These are phyloP conservation scores for Oscheius sp. DNA, from an alignment of 2,888 invertebrate genomes.

Conservation along the genomic window DNA sequence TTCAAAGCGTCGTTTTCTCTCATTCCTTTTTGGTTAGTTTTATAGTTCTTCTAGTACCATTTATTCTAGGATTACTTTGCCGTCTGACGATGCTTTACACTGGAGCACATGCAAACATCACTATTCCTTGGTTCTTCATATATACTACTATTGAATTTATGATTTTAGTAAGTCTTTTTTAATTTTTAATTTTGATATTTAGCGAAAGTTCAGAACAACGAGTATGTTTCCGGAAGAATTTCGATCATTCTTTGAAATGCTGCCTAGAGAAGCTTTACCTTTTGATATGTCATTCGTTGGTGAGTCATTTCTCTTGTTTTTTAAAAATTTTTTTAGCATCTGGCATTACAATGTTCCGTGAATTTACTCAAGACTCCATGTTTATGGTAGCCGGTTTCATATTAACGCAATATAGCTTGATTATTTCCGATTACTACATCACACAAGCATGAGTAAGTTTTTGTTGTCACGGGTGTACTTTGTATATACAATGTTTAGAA, in stretches of 20 bases:
- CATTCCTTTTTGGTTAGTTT: slow-evolving; percentile 12
- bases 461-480: background rate
- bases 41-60: background rate
- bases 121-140: slow-evolving; percentile 13
- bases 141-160: slow-evolving; percentile 13
- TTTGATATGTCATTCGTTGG: background rate
- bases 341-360: slow-evolving; percentile 32
- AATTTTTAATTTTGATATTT: background rate
- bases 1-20: background rate
- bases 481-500: background rate
- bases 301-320: background rate
- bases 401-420: slow-evolving; percentile 33
- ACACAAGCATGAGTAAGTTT: background rate
- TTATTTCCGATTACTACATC: slow-evolving; percentile 16
- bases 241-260: slow-evolving; percentile 11
- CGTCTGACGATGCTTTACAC: slow-evolving; percentile 1
- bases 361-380: slow-evolving; percentile 42
- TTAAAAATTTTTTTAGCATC: slow-evolving; percentile 3
- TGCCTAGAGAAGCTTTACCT: slow-evolving; percentile 12
- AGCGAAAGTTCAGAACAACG: background rate
- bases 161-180: background rate
- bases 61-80: slow-evolving; percentile 15
- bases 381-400: slow-evolving; percentile 42
- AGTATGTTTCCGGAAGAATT: slow-evolving; percentile 14
- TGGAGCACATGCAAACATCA: slow-evolving; percentile 1